Conservation (phyloP, 2,888 invertebrate species). For the Drosophila colorata region DNA sequence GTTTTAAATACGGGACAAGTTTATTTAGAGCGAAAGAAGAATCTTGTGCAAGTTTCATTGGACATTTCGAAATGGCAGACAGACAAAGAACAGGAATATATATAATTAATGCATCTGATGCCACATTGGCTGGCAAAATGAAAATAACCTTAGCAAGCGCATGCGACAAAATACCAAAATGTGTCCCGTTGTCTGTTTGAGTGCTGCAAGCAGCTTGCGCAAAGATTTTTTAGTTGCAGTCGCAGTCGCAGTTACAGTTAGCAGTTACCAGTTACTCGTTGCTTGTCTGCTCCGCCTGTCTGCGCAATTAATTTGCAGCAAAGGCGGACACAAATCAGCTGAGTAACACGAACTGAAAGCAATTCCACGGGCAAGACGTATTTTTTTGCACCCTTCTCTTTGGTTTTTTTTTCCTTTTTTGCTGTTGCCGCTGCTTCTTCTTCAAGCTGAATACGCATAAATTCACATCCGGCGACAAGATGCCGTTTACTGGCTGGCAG, state of each 20-base stretch:
- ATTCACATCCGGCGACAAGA: conserved; percentile 80
- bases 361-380: conserved; percentile 42
- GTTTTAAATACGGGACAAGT: too few relatives aligned
- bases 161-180: conserved; percentile 3
- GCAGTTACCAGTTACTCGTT: conserved; percentile 25
- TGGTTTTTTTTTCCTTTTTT: conserved; percentile 10
- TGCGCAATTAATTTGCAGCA: conserved; percentile 77
- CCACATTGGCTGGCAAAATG: neutral
- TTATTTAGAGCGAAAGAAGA: too few relatives aligned
- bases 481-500: conserved; percentile 45
- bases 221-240: conserved; percentile 23
- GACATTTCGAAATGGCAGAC: too few relatives aligned
- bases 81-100: neutral
- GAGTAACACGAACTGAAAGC: conserved; percentile 59
- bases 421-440: conserved; percentile 16
- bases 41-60: too few relatives aligned
- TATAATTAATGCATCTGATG: neutral
- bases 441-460: conserved; percentile 77
- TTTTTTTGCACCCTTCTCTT: conserved; percentile 1
- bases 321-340: conserved; percentile 72
- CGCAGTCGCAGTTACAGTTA: conserved; percentile 7
- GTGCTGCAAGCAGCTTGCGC: conserved; percentile 20
- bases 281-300: conserved; percentile 59
- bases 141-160: neutral
- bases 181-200: conserved; percentile 10